A percentile compares a stretch with the other conserved stretches of the same genome.
phyloP scores from a whole-genome alignment of 2,888 invertebrate species.

The Pyrgus malvae region DNA sequence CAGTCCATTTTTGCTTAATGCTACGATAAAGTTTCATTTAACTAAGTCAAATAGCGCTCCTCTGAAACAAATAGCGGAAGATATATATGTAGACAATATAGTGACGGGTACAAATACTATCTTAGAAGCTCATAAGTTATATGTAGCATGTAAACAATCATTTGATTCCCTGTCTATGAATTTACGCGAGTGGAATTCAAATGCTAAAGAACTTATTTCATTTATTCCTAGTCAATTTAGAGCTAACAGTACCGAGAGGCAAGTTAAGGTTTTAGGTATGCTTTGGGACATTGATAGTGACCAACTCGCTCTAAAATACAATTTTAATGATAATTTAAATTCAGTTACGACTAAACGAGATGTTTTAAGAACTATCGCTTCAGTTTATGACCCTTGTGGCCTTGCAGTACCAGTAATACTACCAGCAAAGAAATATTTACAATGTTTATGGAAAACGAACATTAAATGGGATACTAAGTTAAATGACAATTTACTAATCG shows the following conservation, averaged over 20 bases:
- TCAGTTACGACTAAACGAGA: background rate
- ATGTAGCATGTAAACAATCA: background rate
- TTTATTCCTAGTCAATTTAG: background rate
- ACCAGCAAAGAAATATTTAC: background rate
- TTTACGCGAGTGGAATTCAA: background rate
- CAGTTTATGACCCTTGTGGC: background rate
- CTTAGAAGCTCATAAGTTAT: background rate
- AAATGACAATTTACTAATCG: background rate
- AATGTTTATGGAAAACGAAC: background rate
- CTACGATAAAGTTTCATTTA: conserved; percentile 30
- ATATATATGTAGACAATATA: background rate
- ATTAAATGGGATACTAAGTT: background rate
- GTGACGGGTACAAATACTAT: background rate
- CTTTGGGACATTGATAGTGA: background rate
- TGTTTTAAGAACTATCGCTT: background rate
- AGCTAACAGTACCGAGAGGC: background rate
- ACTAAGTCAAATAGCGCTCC: background rate
- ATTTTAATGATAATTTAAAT: background rate
- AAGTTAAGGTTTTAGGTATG: background rate
- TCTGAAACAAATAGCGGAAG: background rate
- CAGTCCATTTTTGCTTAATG: conserved; percentile 33
- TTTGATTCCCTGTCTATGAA: background rate
- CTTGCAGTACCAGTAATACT: background rate
- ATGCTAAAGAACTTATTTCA: background rate
- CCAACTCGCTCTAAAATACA: background rate